These are phyloP conservation scores for Prionace glauca DNA, from an alignment of 2,797 vertebrate species.

Conservation along the genomic window DNA sequence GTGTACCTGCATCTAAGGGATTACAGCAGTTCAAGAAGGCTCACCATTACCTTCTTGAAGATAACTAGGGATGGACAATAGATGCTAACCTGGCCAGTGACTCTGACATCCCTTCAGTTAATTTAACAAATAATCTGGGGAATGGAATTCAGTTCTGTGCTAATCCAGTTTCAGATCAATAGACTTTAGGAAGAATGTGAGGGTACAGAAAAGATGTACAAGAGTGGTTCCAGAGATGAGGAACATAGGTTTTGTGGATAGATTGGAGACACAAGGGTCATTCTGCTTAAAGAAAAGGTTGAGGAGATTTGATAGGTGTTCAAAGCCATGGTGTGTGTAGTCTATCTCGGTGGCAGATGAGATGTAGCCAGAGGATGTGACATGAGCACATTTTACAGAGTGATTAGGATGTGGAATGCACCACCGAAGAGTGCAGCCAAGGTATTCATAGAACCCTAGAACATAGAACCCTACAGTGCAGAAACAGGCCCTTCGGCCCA, in stretches of 20 bases:
- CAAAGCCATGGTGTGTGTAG: background rate
- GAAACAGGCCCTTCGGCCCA: too few relatives aligned
- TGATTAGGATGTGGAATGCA: background rate
- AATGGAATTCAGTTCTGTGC: background rate
- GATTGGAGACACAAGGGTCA: background rate
- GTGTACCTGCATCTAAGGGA: too few relatives aligned
- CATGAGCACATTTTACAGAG: too few relatives aligned
- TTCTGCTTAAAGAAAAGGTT: background rate
- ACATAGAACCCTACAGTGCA: too few relatives aligned
- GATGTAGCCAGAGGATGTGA: background rate
- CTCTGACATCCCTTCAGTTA: too few relatives aligned
- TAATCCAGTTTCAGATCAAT: too few relatives aligned
- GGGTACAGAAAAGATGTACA: background rate
- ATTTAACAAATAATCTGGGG: too few relatives aligned
- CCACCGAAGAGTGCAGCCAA: background rate
- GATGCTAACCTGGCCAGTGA: too few relatives aligned
- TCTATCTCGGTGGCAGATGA: background rate
- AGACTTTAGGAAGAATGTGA: background rate
- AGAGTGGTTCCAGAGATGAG: background rate
- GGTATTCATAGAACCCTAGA: too few relatives aligned
- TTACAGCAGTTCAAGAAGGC: too few relatives aligned
- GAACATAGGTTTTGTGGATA: background rate
- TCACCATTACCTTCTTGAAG: too few relatives aligned
- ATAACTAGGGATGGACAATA: too few relatives aligned
- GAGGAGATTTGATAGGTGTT: background rate